Base-by-base conservation (phyloP, 2,888 invertebrate species). In the Nysson spinosus region DNA sequence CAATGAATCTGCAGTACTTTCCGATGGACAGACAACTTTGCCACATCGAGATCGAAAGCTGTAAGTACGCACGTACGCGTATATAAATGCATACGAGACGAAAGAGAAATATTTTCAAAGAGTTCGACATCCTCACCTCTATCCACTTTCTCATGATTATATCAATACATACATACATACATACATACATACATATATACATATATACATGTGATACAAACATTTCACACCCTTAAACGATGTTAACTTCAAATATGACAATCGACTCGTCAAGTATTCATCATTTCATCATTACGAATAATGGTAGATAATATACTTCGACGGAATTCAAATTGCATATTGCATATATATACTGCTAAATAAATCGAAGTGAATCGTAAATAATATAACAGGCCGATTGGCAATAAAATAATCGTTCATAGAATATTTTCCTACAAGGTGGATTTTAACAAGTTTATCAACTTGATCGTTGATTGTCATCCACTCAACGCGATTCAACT, bases 11-110 rank as follows among this genome's bases (percentile, higher is more conserved):
- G 46, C 96, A 97, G 87, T 97, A 96, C 88, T 97, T 97, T 88
- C 97, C 97, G 30, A 96, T 97, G 96, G 97, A 97, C 88, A 92
- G 96, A 78, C 97, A 97, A 87, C 89, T 96, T 75, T 97, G 97
- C 88, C 95, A 96, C 87, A 95, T 97, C 88, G 96, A 96, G 90
- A 96, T 97, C 83, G 97, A 97, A 92, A 97, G 97, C 92, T 97
- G 97, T 97, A 94, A 96, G 97, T 96, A 93, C 88, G 84, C 85
- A 72, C 61, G 62, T 55, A 44, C 64, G 72, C 47, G 66, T 60
- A 84, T 79, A 72, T 62, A 69, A 54, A 49, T 69, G 60, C 72
- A 72, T 72, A 72, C 35, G n/a, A 43, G 56, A 51, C 30, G 37
- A 51, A 65, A 49, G 42, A 46, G 55, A 35, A 58, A 62, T 57